phyloP scores from a whole-genome alignment of 2,113 vertebrate species.

The Hippocampus mohnikei region DNA sequence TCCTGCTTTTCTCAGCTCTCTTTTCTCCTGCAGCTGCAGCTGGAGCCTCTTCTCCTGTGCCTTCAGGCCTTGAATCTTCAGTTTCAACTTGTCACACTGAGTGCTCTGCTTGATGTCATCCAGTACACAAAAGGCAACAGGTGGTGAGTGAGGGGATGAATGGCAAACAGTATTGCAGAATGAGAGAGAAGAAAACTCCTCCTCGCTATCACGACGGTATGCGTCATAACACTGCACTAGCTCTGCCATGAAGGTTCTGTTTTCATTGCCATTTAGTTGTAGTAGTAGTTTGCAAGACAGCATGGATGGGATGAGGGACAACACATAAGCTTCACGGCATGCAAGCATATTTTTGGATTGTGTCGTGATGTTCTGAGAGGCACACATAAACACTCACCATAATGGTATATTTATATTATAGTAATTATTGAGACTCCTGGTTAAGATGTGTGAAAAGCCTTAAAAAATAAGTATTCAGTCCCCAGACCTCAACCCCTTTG shows the following conservation, averaged over 20 bases:
- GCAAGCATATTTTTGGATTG: no score
- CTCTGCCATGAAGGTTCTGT: background rate
- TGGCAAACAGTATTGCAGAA: background rate
- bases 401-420: no score
- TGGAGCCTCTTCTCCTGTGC: constrained; percentile 32
- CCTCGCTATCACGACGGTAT: background rate
- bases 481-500: no score
- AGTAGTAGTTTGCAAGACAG: no score
- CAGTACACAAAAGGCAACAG: constrained; percentile 1
- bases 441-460: no score
- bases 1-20: constrained; percentile 18
- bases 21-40: constrained; percentile 47
- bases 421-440: no score
- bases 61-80: constrained; percentile 42
- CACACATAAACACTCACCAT: no score
- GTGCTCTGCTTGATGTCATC: constrained; percentile 24
- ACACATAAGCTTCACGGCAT: no score
- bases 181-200: background rate
- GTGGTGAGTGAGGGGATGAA: background rate
- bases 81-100: constrained; percentile 32
- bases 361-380: no score
- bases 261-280: background rate
- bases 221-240: background rate
- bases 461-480: no score
- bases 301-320: no score